Conservation (phyloP, 2,113 vertebrate genomes). For the Ivindomyrus marchei region DNA sequence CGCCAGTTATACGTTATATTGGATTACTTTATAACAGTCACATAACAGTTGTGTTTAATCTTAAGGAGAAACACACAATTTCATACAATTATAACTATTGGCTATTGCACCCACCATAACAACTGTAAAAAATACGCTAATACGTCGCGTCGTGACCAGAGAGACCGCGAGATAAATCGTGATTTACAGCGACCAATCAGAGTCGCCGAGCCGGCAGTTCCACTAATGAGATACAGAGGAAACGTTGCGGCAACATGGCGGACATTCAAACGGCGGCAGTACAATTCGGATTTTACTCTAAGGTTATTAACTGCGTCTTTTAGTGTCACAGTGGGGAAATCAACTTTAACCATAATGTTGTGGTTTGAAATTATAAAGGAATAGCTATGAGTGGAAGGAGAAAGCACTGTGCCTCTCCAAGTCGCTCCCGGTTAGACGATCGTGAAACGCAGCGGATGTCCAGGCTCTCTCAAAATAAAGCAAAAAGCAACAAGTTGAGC, state of each 20-base stretch:
- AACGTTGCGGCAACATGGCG: constrained; percentile 12
- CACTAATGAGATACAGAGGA: neutral
- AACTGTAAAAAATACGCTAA: neutral
- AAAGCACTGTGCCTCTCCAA: neutral
- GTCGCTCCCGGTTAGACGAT: neutral
- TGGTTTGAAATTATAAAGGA: neutral
- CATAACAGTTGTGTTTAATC: neutral
- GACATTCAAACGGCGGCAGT: neutral
- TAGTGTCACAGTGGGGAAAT: neutral
- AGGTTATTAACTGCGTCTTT: neutral
- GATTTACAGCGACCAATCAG: constrained; percentile 9
- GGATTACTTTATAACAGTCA: neutral
- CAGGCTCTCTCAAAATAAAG: constrained; percentile 14
- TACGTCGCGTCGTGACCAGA: neutral
- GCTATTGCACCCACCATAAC: neutral
- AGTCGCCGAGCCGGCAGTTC: neutral
- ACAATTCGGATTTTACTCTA: neutral
- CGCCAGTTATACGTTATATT: neutral
- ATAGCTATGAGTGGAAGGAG: constrained; percentile 5
- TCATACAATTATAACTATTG: neutral
- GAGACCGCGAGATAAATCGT: neutral
- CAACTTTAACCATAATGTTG: neutral
- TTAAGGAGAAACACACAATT: neutral
- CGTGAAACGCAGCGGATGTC: neutral
- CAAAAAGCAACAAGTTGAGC: constrained; percentile 48